Percentiles rank a stretch among this genome's conserved stretches.
These are phyloP conservation scores for Drosophila quadrilineata DNA, from an alignment of 1,140 invertebrate species.

Conservation along the genomic window DNA sequence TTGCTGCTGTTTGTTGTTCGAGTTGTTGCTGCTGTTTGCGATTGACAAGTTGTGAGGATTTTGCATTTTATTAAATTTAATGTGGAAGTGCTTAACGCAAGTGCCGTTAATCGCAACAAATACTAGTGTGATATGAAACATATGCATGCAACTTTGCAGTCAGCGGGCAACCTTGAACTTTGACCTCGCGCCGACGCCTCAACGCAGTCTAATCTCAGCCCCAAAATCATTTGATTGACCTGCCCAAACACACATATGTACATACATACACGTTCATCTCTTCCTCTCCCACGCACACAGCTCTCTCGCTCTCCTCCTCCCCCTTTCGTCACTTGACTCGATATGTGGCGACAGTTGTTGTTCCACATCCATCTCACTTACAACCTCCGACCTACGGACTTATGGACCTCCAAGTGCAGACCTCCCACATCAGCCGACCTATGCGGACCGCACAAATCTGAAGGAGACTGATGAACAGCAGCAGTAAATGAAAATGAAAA, in stretches of 20 bases:
- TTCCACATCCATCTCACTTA: neutral
- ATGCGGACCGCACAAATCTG: too few species aligned
- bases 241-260: neutral
- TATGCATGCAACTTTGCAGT: neutral
- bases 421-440: too few species aligned
- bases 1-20: conserved; percentile 4
- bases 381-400: too few species aligned
- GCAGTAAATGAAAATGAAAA: neutral
- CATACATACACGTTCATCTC: too few species aligned
- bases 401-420: too few species aligned
- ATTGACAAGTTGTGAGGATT: conserved; percentile 50
- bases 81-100: conserved; percentile 4
- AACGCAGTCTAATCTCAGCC: conserved; percentile 63
- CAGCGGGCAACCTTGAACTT: conserved; percentile 69
- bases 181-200: conserved; percentile 50
- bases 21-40: conserved; percentile 4
- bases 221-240: conserved; percentile 69
- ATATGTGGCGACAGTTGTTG: conserved; percentile 35
- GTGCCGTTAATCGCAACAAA: conserved; percentile 48
- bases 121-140: conserved; percentile 14
- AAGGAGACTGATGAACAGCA: conserved; percentile 18
- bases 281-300: neutral
- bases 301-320: neutral
- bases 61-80: conserved; percentile 56
- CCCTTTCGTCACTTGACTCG: conserved; percentile 9